These are phyloP conservation scores for Xenentodon cancila DNA, from an alignment of 2,797 vertebrate species.

Conservation along the genomic window DNA sequence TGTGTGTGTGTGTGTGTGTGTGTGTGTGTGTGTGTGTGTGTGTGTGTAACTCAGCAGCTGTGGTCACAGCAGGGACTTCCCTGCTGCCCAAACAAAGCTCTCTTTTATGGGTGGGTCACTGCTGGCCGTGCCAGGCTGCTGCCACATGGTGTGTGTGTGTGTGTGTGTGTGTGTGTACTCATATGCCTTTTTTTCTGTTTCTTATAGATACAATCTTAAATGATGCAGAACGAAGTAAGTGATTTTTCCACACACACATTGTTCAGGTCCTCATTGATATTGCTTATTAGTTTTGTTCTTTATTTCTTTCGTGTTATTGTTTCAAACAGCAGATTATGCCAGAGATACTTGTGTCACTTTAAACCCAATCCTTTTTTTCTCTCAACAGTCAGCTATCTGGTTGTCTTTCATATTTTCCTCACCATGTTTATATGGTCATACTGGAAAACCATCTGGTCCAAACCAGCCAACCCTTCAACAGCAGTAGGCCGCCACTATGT, in stretches of 20 bases:
- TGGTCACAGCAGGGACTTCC: conserved; percentile 67
- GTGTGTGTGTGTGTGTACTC: conserved; percentile 10
- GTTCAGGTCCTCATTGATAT: not conserved
- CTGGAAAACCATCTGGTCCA: conserved; percentile 95
- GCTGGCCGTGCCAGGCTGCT: conserved; percentile 81
- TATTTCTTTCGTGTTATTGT: not conserved
- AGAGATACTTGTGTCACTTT: not conserved
- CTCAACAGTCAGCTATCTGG: conserved; percentile 92
- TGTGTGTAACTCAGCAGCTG: no score
- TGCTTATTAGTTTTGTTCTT: no score
- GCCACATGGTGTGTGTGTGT: conserved; percentile 60
- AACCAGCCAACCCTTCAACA: conserved; percentile 88
- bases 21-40: no score
- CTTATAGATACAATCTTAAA: conserved; percentile 89
- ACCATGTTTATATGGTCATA: conserved; percentile 97
- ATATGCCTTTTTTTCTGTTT: conserved; percentile 5
- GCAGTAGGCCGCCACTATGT: conserved; percentile 81
- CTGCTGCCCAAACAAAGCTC: conserved; percentile 75
- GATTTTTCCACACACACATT: not conserved
- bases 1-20: no score
- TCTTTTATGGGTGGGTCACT: conserved; percentile 64
- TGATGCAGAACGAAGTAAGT: conserved; percentile 91
- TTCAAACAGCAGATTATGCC: not conserved
- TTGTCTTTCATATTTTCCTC: conserved; percentile 93
- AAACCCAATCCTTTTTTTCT: conserved; percentile 29